Conservation (phyloP, 2,113 vertebrate species). For the Sinocyclocheilus anophthalmus region DNA sequence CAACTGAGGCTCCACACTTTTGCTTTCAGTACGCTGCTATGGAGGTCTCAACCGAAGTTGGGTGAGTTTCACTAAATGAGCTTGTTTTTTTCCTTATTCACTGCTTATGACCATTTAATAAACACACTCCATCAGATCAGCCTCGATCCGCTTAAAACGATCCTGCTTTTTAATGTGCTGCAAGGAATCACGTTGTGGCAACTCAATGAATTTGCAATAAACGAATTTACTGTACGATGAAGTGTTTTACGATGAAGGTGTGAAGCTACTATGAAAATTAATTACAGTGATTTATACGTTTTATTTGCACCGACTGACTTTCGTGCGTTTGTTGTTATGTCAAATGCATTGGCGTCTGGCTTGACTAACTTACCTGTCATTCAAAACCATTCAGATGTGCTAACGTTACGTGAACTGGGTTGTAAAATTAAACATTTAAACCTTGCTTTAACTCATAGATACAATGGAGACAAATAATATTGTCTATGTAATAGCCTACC, state of each 20-base stretch:
- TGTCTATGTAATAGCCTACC: background rate
- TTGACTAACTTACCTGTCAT: background rate
- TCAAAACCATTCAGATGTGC: background rate
- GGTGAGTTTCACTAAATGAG: conserved; percentile 7
- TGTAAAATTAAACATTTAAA: background rate
- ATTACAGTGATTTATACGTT: background rate
- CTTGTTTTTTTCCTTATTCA: background rate
- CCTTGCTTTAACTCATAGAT: background rate
- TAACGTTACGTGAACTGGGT: background rate
- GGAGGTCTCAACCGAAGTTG: background rate
- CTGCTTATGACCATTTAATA: background rate
- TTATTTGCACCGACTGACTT: background rate
- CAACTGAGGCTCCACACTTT: background rate
- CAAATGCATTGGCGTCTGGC: background rate
- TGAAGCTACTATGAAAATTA: background rate
- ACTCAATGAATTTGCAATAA: background rate
- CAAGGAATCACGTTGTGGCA: background rate
- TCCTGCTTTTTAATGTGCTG: background rate
- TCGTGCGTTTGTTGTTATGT: background rate
- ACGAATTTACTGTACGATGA: background rate
- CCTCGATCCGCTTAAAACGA: background rate
- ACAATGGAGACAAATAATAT: too few relatives aligned
- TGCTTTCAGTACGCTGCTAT: background rate
- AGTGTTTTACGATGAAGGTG: background rate
- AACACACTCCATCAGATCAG: background rate